Evolutionary conservation across 2,113 vertebrate genomes (phyloP), one percentile per base, ranked within the genome.

Genomic region (Dissostichus mawsoni): DNA sequence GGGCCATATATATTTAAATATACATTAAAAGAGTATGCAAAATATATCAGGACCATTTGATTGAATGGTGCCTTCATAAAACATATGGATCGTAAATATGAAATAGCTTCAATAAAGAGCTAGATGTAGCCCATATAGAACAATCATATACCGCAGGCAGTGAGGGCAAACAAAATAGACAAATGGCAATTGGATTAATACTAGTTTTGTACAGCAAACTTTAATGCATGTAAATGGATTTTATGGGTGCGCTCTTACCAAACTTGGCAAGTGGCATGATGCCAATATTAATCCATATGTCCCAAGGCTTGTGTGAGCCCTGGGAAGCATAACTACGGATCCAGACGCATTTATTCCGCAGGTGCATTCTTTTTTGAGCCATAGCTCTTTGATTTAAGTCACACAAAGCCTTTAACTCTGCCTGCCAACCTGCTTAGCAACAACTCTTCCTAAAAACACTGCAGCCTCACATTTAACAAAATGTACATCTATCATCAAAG

Each of bases 401-500:
- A 13, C 18, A 62, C 16, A n/a, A 6, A 52, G 29, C 53, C 5
- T 11, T 41, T 18, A 13, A 50, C 5, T 53, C 33, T 47, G 57
- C 41, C 48, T 65, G 17, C 52, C 47, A 41, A 13, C 45, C 13
- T 41, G 23, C 77, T 10, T 45, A 25, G 44, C 70, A 70, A 65
- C 66, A 47, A 29, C 16, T 67, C 8, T 59, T 13, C 52, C 20
- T 51, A 66, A 47, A 61, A 79, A 67, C 52, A 25, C 64, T 11
- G 17, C 57, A 45, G 69, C 47, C 44, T 69, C 44, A 52, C 18
- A 13, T 41, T 10, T 41, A 41, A 47, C 23, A 36, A 66, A 58
- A 77, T 80, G 62, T 47, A 59, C 50, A 48, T 44, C 52, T 23
- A 65, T 73, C 61, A 73, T 48, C 69, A 50, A 72, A 72, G 69